These are phyloP conservation scores for Chondrosia reniformis DNA, from an alignment of 37 sponge, comb jelly and placozoan genomes.

Conservation along the genomic window DNA sequence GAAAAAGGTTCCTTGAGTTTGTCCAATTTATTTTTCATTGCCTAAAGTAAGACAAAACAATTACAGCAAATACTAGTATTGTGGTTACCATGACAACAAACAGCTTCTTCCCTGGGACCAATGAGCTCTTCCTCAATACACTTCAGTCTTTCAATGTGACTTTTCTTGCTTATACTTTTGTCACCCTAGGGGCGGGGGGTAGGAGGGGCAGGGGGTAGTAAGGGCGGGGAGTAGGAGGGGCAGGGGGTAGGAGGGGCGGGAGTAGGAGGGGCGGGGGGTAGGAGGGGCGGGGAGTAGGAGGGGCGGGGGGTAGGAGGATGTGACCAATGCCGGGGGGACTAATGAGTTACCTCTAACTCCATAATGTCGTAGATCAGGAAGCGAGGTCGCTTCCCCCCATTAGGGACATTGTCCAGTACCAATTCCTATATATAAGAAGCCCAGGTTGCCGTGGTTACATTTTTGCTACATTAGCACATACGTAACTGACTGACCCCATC, in stretches of 20 bases:
- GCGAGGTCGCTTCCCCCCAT: constrained; percentile 53
- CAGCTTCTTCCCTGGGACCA: constrained; percentile 60
- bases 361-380: constrained; percentile 94
- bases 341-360: constrained; percentile 57
- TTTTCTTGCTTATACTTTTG: constrained; percentile 48
- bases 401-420: constrained; percentile 74
- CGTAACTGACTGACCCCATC: constrained; percentile 82
- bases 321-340: background rate
- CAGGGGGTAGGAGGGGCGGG: too few species aligned
- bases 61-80: background rate
- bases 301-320: too few species aligned
- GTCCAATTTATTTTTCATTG: constrained; percentile 39
- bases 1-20: constrained; percentile 84
- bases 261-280: too few species aligned
- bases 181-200: constrained; percentile 46
- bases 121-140: constrained; percentile 77
- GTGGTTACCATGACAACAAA: background rate
- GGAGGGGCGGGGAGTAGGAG: too few species aligned
- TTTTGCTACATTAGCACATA: too few species aligned
- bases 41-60: constrained; percentile 23
- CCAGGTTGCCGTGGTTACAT: background rate
- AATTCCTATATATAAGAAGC: constrained; percentile 52
- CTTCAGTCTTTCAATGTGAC: constrained; percentile 58
- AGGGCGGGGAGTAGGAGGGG: too few species aligned
- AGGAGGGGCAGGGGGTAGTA: too few species aligned